Percentiles rank a stretch among this genome's conserved stretches.
Evolutionary conservation across 2,888 invertebrate species (phyloP).

Genomic region (Mayetiola destructor): DNA sequence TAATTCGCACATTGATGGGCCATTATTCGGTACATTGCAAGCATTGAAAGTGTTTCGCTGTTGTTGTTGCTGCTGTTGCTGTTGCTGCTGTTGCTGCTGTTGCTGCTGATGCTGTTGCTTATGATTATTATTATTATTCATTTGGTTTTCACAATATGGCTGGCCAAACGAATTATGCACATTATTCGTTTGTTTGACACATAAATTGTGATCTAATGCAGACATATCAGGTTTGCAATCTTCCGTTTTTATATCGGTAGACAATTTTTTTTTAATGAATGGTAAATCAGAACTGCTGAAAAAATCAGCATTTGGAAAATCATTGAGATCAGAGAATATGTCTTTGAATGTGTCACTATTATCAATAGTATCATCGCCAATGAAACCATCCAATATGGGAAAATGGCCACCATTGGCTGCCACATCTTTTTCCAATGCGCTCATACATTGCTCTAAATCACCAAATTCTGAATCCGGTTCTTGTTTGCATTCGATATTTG

Average conservation of each 20-base stretch:
- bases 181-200: slow-evolving; percentile 27
- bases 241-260: slow-evolving; percentile 35
- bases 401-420: slow-evolving; percentile 58
- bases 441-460: slow-evolving; percentile 72
- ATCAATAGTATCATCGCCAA: slow-evolving; percentile 69
- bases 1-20: slow-evolving; percentile 44
- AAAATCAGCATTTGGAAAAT: slow-evolving; percentile 62
- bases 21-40: slow-evolving; percentile 28
- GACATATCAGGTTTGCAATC: slow-evolving; percentile 34
- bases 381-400: slow-evolving; percentile 64
- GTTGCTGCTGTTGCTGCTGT: slow-evolving; percentile 24
- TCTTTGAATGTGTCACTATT: slow-evolving; percentile 72
- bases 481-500: slow-evolving; percentile 72
- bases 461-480: slow-evolving; percentile 76
- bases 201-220: slow-evolving; percentile 21
- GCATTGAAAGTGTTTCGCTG: slow-evolving; percentile 17
- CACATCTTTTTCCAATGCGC: slow-evolving; percentile 71
- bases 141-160: slow-evolving; percentile 20
- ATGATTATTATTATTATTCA: slow-evolving; percentile 24
- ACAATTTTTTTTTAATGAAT: slow-evolving; percentile 49
- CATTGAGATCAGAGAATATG: slow-evolving; percentile 74
- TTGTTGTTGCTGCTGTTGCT: slow-evolving; percentile 21
- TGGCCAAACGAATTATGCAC: neutral
- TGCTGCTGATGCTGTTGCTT: slow-evolving; percentile 22
- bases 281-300: too few relatives aligned